Evolutionary conservation across 2,797 vertebrate species (phyloP), one percentile per base, ranked within the genome.

Genomic region (Erethizon dorsatum): DNA sequence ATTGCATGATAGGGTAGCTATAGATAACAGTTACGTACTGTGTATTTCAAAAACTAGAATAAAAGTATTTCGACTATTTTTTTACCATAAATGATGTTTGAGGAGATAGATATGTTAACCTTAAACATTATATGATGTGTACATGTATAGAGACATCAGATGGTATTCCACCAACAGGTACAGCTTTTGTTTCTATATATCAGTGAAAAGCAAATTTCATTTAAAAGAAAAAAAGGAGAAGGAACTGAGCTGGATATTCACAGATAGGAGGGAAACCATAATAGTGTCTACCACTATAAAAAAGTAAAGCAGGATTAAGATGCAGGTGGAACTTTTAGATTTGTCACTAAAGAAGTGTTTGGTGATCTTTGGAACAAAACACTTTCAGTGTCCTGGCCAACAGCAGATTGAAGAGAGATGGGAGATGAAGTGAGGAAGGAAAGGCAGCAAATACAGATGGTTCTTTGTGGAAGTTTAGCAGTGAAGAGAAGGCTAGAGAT

Each of bases 401-500:
- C 18, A 37, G 7, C 4, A 63, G 7, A 80, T 7, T 85, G 47
- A 88, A 94, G 37, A 95, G 88, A 95, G 4, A n/a, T 59, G 24
- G 69, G 56, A 94, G 86, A 26, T 47, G 69, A 96, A 71, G 26
- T 45, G 28, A 91, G 56, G 50, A 86, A 71, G 47, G 80, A 54
- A 90, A 87, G 50, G 41, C 37, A 90, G 15, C 18, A 94, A 77
- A 93, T 73, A 83, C 5, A 65, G 33, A 88, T 73, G 89, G 17
- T 88, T 90, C 63, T 92, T 75, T 82, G 56, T 59, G 45, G 26
- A 83, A 90, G 28, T 61, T 82, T 78, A 80, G 15, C 56, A 92
- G 59, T 78, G 54, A 90, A 80, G 41, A 75, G 37, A 28, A 83
- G 12, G 50, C 88, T 47, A 95, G 33, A 57, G n/a, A 31, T 75